A percentile compares a stretch with the other conserved stretches of the same genome.
Conservation (phyloP, 1,140 invertebrate species). For the Drosophila watanabei region DNA sequence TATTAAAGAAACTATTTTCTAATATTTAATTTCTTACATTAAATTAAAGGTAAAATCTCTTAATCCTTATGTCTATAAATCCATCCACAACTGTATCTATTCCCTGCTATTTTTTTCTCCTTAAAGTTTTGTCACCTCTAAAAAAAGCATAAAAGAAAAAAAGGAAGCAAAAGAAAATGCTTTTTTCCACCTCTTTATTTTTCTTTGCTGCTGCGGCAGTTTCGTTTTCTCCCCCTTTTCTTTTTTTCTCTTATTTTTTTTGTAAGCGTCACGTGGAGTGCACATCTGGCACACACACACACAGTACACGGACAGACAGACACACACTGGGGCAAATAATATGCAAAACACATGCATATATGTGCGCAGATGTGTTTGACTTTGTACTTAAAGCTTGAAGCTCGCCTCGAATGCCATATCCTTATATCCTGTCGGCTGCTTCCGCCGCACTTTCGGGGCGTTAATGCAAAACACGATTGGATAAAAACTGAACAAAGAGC, state of each 20-base stretch:
- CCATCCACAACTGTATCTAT: slow-evolving; percentile 12
- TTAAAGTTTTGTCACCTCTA: slow-evolving; percentile 65
- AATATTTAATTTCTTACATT: background rate
- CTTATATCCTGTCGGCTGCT: slow-evolving; percentile 72
- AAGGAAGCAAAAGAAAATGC: slow-evolving; percentile 18
- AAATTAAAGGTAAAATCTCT: background rate
- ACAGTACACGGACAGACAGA: slow-evolving; percentile 6
- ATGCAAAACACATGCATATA: slow-evolving; percentile 44
- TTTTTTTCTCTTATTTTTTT: slow-evolving; percentile 28
- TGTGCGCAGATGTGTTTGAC: slow-evolving; percentile 52
- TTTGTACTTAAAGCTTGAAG: slow-evolving; percentile 74
- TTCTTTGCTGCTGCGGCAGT: slow-evolving; percentile 55
- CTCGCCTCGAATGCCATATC: slow-evolving; percentile 62
- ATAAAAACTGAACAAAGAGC: slow-evolving; percentile 45
- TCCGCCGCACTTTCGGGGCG: slow-evolving; percentile 70
- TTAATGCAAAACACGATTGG: slow-evolving; percentile 56
- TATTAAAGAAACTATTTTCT: background rate
- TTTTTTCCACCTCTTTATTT: slow-evolving; percentile 52
- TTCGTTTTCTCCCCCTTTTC: slow-evolving; percentile 7
- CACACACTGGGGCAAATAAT: slow-evolving; percentile 32
- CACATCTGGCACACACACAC: slow-evolving; percentile 71
- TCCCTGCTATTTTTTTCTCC: slow-evolving; percentile 20
- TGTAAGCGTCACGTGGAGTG: slow-evolving; percentile 70
- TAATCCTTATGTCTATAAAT: slow-evolving; percentile 6
- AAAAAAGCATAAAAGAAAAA: slow-evolving; percentile 2